Evolutionary conservation across 1,140 invertebrate species (phyloP), one percentile per base, ranked within the genome.

Genomic region (Asobara japonica): DNA sequence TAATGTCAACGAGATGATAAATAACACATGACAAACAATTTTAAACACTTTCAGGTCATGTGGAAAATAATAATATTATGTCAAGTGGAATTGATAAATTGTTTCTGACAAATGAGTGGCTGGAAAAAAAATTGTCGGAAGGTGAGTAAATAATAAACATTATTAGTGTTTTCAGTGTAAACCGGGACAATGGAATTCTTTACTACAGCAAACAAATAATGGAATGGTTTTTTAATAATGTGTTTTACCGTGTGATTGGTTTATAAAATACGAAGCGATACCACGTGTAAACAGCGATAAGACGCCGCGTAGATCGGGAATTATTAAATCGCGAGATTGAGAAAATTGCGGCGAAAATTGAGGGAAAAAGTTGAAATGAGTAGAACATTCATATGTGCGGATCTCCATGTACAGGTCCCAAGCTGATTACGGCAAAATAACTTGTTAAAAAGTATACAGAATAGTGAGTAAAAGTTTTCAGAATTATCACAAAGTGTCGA

Each of bases 111-210:
- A 25, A 36, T 4, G 33, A 18, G 31, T 11, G 18, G 41, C 20
- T 61, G 20, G 20, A 67, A 48, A 38, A 22, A 22, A 20, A 38
- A 29, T 2, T 22, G 27, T 33, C 29, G 31, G 33, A n/a, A 16
- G 10, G 33, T 18, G 51, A 62, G 41, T 56, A 27, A 38, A 51
- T 31, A 33, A 36, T 22, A 66, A 61, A 67, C 73, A 74, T 64
- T 64, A 30, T 31, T 64, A 64, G 30, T 64, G 29, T 64, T 64
- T n/a, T 30, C 31, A 30, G 36, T 25, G 65, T 65, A 29, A 69
- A 61, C n/a, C 33, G 29, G 56, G 67, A 69, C 67, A 69, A 69
- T 69, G 51, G 67, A 69, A 69, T 69, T 69, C 48, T 69, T 69
- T 25, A 61, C 30, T 69, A 18, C 13, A 22, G 56, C 33, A 61